Conservation (phyloP, 1,140 invertebrate species). For the Aphis craccivora region DNA sequence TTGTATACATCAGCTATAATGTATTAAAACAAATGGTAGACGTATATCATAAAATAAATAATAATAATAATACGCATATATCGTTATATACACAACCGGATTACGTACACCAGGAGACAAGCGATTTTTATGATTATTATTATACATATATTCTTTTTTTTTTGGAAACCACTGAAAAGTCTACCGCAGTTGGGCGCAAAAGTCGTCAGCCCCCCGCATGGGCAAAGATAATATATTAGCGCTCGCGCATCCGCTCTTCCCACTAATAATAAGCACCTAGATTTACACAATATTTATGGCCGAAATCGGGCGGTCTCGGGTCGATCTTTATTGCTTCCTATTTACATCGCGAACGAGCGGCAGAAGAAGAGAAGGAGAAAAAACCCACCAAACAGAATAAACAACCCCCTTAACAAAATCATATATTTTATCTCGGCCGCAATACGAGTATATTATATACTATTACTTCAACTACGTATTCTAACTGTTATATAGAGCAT, state of each 20-base stretch:
- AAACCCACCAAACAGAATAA: neutral
- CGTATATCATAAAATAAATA: neutral
- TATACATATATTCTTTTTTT: no score
- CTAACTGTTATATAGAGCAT: neutral
- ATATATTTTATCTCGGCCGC: neutral
- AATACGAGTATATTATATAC: neutral
- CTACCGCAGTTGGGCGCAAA: neutral
- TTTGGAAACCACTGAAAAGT: neutral
- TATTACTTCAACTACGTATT: neutral
- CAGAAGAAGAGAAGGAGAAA: neutral
- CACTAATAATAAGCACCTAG: slow-evolving; percentile 43
- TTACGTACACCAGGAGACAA: neutral
- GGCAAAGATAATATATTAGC: slow-evolving; percentile 18
- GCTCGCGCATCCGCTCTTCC: neutral
- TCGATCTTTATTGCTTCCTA: slow-evolving; percentile 51
- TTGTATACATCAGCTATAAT: neutral
- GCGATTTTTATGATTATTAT: neutral
- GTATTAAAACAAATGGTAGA: neutral
- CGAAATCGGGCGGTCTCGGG: neutral
- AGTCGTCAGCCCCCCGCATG: neutral
- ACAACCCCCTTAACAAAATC: neutral
- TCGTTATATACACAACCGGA: neutral
- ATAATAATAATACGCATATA: neutral
- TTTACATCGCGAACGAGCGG: neutral
- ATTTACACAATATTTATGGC: slow-evolving; percentile 49